These are phyloP conservation scores for Melieria crassipennis DNA, from an alignment of 2,888 invertebrate species.

Conservation along the genomic window DNA sequence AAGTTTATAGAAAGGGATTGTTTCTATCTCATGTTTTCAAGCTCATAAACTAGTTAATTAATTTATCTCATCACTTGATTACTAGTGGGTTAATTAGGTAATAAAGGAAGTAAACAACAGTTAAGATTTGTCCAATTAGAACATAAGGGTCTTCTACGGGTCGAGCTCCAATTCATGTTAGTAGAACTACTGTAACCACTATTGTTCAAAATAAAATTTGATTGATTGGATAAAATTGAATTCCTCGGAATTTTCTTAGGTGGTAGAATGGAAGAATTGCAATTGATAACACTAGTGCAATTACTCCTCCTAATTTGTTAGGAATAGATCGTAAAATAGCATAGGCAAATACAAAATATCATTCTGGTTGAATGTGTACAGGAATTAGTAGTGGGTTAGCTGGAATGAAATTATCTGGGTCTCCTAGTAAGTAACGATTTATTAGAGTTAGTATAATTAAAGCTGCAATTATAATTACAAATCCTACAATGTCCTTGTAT, in stretches of 20 bases:
- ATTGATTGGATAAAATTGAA: conserved; percentile 72
- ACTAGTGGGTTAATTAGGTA: conserved; percentile 69
- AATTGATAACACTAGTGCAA: conserved; percentile 69
- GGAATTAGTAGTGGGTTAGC: conserved; percentile 68
- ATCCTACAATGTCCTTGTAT: conserved; percentile 73
- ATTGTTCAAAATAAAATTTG: conserved; percentile 72
- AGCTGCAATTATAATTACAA: conserved; percentile 69
- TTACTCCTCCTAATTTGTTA: conserved; percentile 81
- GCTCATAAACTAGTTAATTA: conserved; percentile 71
- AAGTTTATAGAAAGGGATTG: conserved; percentile 70
- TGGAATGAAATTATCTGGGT: conserved; percentile 73
- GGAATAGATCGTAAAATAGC: conserved; percentile 83
- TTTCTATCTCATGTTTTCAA: conserved; percentile 74
- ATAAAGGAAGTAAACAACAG: conserved; percentile 70
- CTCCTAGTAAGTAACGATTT: conserved; percentile 72
- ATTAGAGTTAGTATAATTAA: conserved; percentile 69
- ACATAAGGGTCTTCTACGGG: conserved; percentile 76
- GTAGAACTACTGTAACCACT: conserved; percentile 69
- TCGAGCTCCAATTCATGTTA: conserved; percentile 79
- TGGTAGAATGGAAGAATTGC: conserved; percentile 71
- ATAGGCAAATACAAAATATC: conserved; percentile 86
- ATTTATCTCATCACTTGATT: conserved; percentile 69
- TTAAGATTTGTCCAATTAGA: conserved; percentile 71
- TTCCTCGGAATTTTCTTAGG: conserved; percentile 70
- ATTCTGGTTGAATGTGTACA: conserved; percentile 83